A percentile compares a stretch with the other conserved stretches of the same genome.
Evolutionary conservation across 2,113 vertebrate species (phyloP).

Genomic region (Tautogolabrus adspersus): DNA sequence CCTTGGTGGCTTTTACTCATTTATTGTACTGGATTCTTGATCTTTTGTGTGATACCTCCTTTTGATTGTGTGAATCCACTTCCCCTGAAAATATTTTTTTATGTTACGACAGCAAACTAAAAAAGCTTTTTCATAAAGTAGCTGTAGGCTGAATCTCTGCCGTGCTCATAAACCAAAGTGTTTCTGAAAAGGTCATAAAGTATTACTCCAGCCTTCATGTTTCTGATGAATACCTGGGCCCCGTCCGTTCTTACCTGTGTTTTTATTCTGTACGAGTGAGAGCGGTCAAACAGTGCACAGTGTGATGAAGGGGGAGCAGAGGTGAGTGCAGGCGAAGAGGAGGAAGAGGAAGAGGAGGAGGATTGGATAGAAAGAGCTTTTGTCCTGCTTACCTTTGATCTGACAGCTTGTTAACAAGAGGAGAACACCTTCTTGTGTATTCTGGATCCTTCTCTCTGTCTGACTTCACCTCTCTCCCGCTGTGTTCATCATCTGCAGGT

Average conservation of each 20-base stretch:
- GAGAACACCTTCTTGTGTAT: constrained; percentile 24
- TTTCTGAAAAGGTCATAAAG: not conserved
- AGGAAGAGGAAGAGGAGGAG: not conserved
- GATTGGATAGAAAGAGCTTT: constrained; percentile 27
- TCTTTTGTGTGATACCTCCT: not conserved
- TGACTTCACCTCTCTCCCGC: not conserved
- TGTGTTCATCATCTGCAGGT: not conserved
- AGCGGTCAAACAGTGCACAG: constrained; percentile 11
- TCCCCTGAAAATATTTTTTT: not conserved
- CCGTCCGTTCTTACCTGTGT: constrained; percentile 4
- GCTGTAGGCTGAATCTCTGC: not conserved
- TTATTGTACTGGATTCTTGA: too few species aligned
- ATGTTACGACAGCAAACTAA: not conserved
- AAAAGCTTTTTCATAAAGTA: not conserved
- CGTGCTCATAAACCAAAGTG: not conserved
- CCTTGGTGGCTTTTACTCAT: too few species aligned
- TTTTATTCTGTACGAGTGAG: constrained; percentile 23
- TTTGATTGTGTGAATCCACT: not conserved
- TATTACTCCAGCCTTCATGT: constrained; percentile 13
- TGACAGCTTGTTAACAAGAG: constrained; percentile 67
- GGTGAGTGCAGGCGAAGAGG: constrained; percentile 6
- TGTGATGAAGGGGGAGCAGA: constrained; percentile 31
- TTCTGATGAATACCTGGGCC: constrained; percentile 1
- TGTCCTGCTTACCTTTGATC: constrained; percentile 64
- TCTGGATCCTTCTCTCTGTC: constrained; percentile 11